These are phyloP conservation scores for Acyrthosiphon pisum DNA, from an alignment of 1,140 invertebrate species.

Conservation along the genomic window DNA sequence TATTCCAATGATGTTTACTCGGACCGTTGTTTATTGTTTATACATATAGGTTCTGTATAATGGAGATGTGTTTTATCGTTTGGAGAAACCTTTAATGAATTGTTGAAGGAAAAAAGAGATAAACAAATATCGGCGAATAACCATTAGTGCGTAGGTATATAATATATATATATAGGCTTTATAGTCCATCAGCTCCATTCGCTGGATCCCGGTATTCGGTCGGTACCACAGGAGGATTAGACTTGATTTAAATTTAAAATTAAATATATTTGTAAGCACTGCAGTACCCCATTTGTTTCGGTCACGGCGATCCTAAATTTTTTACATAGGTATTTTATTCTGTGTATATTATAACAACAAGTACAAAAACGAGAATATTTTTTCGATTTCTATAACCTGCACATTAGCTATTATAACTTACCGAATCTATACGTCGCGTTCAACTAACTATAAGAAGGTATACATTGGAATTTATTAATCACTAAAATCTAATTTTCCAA, in stretches of 20 bases:
- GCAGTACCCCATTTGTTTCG: not conserved
- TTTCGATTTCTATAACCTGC: not conserved
- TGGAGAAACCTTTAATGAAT: not conserved
- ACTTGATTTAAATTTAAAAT: not conserved
- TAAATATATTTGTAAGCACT: not conserved
- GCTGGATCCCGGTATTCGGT: not conserved
- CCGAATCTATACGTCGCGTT: too few relatives aligned
- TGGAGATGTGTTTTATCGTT: not conserved
- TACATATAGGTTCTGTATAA: not conserved
- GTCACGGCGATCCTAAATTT: not conserved
- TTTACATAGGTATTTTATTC: not conserved
- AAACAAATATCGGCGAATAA: not conserved
- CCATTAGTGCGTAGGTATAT: not conserved
- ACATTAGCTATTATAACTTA: not conserved
- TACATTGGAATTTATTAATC: too few relatives aligned
- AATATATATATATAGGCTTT: not conserved
- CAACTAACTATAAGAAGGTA: too few relatives aligned
- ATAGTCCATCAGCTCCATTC: not conserved
- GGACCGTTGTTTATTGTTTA: not conserved
- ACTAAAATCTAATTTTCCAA: too few relatives aligned
- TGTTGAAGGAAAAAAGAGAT: slow-evolving; percentile 4
- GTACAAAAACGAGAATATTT: not conserved
- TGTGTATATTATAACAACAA: not conserved
- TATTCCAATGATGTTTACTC: slow-evolving; percentile 3
- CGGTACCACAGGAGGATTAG: not conserved